Evolutionary conservation across 2,113 vertebrate species (phyloP).

Genomic region (Channa argus): DNA sequence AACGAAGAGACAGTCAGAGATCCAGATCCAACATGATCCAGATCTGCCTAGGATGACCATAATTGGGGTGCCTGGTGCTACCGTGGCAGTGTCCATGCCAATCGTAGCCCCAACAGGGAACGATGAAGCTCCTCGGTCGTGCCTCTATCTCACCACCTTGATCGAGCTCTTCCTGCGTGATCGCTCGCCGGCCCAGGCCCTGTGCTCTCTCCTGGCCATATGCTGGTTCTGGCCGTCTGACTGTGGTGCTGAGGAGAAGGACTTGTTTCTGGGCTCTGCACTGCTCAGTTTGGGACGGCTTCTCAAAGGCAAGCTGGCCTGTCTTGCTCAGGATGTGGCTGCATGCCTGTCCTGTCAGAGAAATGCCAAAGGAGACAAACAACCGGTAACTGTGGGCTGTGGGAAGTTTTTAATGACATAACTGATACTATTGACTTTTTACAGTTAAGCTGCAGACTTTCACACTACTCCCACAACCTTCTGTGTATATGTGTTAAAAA

Average conservation of each 20-base stretch:
- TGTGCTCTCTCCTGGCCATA: constrained; percentile 74
- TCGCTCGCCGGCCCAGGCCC: constrained; percentile 59
- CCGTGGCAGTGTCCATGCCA: constrained; percentile 20
- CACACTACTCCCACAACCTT: constrained; percentile 27
- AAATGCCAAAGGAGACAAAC: constrained; percentile 49
- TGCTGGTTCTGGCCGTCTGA: constrained; percentile 70
- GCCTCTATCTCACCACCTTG: constrained; percentile 67
- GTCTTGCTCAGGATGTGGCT: constrained; percentile 65
- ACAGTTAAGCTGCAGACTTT: constrained; percentile 34
- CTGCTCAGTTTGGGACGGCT: constrained; percentile 70
- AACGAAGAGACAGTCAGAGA: constrained; percentile 32
- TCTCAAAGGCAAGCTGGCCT: constrained; percentile 73
- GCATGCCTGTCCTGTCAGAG: constrained; percentile 74
- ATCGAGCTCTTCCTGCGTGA: constrained; percentile 68
- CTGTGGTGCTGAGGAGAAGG: constrained; percentile 60
- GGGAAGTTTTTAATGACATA: background rate
- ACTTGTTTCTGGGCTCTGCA: constrained; percentile 74
- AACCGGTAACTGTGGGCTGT: constrained; percentile 69
- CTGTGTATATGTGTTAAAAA: constrained; percentile 26
- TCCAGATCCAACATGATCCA: constrained; percentile 37
- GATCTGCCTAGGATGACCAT: constrained; percentile 40
- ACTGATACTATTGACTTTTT: constrained; percentile 4
- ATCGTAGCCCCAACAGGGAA: constrained; percentile 4
- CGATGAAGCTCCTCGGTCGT: constrained; percentile 47
- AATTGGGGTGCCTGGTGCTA: background rate